A percentile compares a stretch with the other conserved stretches of the same genome.
Evolutionary conservation across 2,888 invertebrate species (phyloP).

Genomic region (Dicycla oo): DNA sequence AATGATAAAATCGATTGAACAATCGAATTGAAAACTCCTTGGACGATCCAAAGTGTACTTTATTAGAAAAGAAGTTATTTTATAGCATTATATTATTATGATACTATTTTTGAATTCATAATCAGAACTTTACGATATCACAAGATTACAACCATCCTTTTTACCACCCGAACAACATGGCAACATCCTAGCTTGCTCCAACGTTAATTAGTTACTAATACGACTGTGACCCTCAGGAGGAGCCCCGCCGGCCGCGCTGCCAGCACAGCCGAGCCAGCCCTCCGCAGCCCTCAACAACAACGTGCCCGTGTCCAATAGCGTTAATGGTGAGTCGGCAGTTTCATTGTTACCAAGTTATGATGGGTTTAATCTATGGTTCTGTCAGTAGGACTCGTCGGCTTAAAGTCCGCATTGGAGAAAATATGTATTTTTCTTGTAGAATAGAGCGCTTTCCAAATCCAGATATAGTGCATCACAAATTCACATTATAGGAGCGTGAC

Average conservation of each 20-base stretch:
- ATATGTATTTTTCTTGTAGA: not conserved
- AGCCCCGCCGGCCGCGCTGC: conserved; percentile 8
- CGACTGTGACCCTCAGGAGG: conserved; percentile 11
- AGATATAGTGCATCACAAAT: too few relatives aligned
- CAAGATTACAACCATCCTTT: not conserved
- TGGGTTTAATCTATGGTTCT: too few relatives aligned
- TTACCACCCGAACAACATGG: not conserved
- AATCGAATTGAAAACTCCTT: too few relatives aligned
- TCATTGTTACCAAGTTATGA: not conserved
- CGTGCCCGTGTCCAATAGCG: conserved; percentile 70
- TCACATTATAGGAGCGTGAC: too few relatives aligned
- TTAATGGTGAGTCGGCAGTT: conserved; percentile 72
- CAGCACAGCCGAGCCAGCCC: conserved; percentile 35
- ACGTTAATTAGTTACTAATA: not conserved
- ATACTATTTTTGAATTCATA: too few relatives aligned
- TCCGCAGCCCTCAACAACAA: conserved; percentile 72
- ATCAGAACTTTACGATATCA: too few relatives aligned
- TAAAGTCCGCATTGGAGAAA: too few relatives aligned
- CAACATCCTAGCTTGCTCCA: not conserved
- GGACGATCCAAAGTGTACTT: too few relatives aligned
- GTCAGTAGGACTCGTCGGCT: too few relatives aligned
- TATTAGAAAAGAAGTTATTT: too few relatives aligned
- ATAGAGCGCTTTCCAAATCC: not conserved
- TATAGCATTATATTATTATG: too few relatives aligned
- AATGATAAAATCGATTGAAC: too few relatives aligned